Evolutionary conservation across 64 coral and sea anemone genomes (phyloP).

Genomic region (Porites lutea): DNA sequence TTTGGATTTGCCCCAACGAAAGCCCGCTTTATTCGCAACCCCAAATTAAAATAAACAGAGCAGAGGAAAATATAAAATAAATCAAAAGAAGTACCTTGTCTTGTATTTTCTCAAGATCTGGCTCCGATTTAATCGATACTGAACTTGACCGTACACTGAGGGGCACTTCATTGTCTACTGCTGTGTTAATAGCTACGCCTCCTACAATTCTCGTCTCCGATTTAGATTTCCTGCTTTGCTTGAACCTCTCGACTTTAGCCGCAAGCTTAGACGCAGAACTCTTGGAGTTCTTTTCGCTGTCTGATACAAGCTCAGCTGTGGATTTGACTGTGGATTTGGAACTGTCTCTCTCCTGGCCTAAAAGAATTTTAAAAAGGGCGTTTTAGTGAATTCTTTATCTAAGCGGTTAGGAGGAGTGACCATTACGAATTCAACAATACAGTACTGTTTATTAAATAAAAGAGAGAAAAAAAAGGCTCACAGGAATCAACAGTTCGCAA

Average conservation of each 20-base stretch:
- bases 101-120: conserved; percentile 42
- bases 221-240: conserved; percentile 76
- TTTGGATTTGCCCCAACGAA: too few relatives aligned
- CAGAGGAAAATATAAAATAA: too few relatives aligned
- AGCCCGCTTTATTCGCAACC: too few relatives aligned
- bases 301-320: conserved; percentile 19
- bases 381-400: not conserved
- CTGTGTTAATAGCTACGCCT: conserved; percentile 87
- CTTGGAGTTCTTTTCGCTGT: conserved; percentile 27
- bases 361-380: not conserved
- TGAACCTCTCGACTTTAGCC: conserved; percentile 58
- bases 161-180: conserved; percentile 43
- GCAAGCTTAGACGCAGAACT: conserved; percentile 20
- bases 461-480: too few relatives aligned
- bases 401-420: not conserved
- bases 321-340: not conserved
- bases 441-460: too few relatives aligned
- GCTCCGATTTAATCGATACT: conserved; percentile 56
- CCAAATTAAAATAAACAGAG: too few relatives aligned
- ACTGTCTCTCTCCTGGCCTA: conserved; percentile 4
- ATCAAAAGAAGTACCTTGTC: not conserved
- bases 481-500: too few relatives aligned
- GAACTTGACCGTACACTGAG: conserved; percentile 69
- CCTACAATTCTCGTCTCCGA: conserved; percentile 94
- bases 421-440: too few relatives aligned